phyloP scores from a whole-genome alignment of 1,140 invertebrate species.

The Bombus picipes region DNA sequence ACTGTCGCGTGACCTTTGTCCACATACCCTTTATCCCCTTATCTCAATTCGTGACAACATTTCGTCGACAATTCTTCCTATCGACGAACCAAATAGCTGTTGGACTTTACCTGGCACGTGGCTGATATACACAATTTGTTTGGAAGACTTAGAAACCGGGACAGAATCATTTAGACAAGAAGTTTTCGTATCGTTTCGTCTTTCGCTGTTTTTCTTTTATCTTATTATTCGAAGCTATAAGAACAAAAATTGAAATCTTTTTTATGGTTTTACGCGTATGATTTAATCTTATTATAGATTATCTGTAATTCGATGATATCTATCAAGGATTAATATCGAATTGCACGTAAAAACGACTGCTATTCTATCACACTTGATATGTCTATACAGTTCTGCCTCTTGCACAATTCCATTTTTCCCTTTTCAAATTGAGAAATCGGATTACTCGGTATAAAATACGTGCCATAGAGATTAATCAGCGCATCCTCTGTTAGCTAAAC shows the following conservation, averaged over 20 bases:
- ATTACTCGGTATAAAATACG: background rate
- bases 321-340: background rate
- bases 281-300: background rate
- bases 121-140: background rate
- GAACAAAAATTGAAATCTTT: no score
- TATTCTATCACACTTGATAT: background rate
- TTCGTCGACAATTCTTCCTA: conserved; percentile 11
- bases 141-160: background rate
- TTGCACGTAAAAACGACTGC: background rate
- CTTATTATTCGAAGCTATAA: no score
- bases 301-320: no score
- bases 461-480: background rate
- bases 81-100: background rate
- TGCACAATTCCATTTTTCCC: no score
- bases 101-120: background rate
- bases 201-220: background rate
- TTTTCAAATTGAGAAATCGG: no score
- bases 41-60: background rate
- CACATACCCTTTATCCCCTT: background rate
- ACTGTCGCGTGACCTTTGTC: background rate
- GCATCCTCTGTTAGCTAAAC: background rate
- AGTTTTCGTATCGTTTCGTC: background rate
- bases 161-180: background rate
- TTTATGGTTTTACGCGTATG: no score
- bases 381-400: background rate